phyloP scores from a whole-genome alignment of 2,888 invertebrate genomes.

The Calliphora vomitoria region DNA sequence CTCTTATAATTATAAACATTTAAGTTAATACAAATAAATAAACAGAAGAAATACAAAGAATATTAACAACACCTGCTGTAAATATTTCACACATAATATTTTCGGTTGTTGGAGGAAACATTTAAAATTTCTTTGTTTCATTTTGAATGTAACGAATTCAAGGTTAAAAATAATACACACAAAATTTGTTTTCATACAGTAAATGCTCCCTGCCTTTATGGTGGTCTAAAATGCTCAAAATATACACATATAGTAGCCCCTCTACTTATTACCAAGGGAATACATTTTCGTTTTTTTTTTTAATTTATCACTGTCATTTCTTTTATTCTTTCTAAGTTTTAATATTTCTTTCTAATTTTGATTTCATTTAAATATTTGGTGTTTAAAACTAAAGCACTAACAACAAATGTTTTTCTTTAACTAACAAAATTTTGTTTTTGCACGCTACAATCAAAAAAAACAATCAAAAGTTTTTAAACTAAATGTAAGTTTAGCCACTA shows the following conservation, averaged over 20 bases:
- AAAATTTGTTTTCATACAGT: not conserved
- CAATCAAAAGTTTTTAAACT: conserved; percentile 65
- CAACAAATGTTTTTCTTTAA: conserved; percentile 49
- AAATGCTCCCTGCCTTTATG: not conserved
- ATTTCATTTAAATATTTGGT: conserved; percentile 38
- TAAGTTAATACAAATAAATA: conserved; percentile 27
- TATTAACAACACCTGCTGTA: conserved; percentile 54
- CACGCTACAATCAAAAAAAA: conserved; percentile 67
- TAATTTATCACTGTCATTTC: not conserved
- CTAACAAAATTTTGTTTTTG: conserved; percentile 62
- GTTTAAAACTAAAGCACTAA: conserved; percentile 59
- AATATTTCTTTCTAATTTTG: not conserved
- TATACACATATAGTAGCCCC: not conserved
- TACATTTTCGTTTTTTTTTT: not conserved
- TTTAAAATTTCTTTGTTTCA: conserved; percentile 28
- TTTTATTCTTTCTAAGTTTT: not conserved
- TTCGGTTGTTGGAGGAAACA: not conserved
- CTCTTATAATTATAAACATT: conserved; percentile 17
- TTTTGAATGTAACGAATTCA: conserved; percentile 39
- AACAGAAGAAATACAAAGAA: not conserved
- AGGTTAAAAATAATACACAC: conserved; percentile 22
- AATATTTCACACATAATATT: conserved; percentile 47
- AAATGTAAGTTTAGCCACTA: conserved; percentile 68
- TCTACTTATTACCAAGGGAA: not conserved
- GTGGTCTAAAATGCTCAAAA: not conserved